Evolutionary conservation across 2,797 vertebrate species (phyloP), one percentile per base, ranked within the genome.

Genomic region (Oceanodroma leucorhoa): DNA sequence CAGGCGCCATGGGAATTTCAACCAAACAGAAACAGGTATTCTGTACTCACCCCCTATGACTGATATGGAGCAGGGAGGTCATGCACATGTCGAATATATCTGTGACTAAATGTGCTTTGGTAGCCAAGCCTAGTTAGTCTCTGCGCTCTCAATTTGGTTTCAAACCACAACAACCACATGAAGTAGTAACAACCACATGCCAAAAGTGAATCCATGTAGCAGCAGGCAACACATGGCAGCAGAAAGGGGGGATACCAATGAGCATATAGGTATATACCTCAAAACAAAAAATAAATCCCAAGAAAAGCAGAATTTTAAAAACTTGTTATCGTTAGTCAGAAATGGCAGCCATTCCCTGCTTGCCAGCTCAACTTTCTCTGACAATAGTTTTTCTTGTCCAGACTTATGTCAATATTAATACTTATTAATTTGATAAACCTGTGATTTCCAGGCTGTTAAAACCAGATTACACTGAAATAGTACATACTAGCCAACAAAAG

Each of bases 361-460:
- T 95, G 34, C 45, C 43, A 80, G 45, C 8, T 95, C 67, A 76
- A 23, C 18, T 62, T 89, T 90, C 43, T 48, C 32, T 81, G 43
- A 87, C 11, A 76, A 51, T 58, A 64, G 36, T 7, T 95, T 87
- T 77, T 67, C 80, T 41, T 83, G 57, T 89, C 83, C 50, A 93
- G 77, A 92, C 95, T 94, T 84, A 50, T 76, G 54, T 62, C 45
- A 77, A 30, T 73, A 89, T 83, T 86, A 87, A 73, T 80, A 27
- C 30, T 85, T 51, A 95, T 84, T 96, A 83, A 83, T 72, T 84
- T 87, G 36, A 90, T 77, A 95, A 97, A 70, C 58, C 26, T 87
- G 69, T 76, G 67, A 83, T 96, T 97, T 86, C 36, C 75, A 95
- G 71, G 27, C 51, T 88, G 77, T 93, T 71, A 81, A 89, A 94